Conservation (phyloP, 2,888 invertebrate species). For the Eristalis intricaria region DNA sequence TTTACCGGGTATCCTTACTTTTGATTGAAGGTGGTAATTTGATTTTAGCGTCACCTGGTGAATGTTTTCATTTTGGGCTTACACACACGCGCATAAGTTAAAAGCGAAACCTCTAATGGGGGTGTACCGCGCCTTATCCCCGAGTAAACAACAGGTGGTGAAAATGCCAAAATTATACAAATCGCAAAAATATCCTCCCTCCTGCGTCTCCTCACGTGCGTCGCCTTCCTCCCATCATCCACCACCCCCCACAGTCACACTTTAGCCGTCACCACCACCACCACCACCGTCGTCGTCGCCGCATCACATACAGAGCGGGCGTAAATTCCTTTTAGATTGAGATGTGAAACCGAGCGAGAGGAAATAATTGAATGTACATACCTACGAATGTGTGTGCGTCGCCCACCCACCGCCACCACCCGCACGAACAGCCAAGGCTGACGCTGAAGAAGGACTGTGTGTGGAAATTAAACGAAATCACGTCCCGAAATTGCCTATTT, state of each 20-base stretch:
- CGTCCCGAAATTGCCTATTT: conserved; percentile 69
- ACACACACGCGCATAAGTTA: conserved; percentile 57
- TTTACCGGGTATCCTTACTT: conserved; percentile 30
- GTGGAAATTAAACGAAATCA: conserved; percentile 69
- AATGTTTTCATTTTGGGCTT: conserved; percentile 65
- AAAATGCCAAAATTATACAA: conserved; percentile 69
- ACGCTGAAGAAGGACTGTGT: conserved; percentile 27
- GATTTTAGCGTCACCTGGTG: conserved; percentile 71
- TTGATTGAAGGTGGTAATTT: conserved; percentile 72
- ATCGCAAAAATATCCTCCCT: conserved; percentile 37
- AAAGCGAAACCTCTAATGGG: conserved; percentile 61
- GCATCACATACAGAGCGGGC: conserved; percentile 39
- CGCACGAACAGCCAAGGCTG: background rate
- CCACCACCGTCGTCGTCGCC: background rate
- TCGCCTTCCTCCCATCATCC: conserved; percentile 11
- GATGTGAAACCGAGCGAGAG: conserved; percentile 64
- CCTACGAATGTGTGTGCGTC: background rate
- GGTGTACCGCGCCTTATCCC: conserved; percentile 45
- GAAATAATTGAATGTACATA: conserved; percentile 60
- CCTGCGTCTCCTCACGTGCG: background rate
- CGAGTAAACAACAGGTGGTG: conserved; percentile 67
- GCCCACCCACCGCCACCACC: background rate
- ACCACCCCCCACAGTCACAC: background rate
- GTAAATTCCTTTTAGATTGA: conserved; percentile 70
- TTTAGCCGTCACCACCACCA: too few species aligned